Conservation (phyloP, 2,113 vertebrate genomes). For the Lontra canadensis region DNA sequence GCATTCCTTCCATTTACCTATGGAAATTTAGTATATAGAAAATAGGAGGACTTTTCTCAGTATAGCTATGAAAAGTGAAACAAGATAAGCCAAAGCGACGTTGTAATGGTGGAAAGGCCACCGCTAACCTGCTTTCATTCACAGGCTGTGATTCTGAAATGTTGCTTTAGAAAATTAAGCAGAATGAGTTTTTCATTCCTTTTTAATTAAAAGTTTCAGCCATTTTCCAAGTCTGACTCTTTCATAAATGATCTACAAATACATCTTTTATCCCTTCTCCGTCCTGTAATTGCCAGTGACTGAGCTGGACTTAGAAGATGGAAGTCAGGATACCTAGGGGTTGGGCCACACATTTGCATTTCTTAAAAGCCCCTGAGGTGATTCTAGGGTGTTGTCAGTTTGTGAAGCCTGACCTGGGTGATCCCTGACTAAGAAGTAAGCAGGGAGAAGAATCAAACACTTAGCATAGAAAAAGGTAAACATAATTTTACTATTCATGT, state of each 20-base stretch:
- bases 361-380: not conserved
- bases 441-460: not conserved
- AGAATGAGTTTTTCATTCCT: not conserved
- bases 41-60: not conserved
- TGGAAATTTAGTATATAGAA: not conserved
- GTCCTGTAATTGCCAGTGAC: not conserved
- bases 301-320: not conserved
- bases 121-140: not conserved
- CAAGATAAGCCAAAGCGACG: not conserved
- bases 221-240: not conserved
- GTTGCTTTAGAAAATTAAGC: not conserved
- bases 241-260: not conserved
- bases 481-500: not conserved
- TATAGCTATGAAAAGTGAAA: not conserved
- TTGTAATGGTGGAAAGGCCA: not conserved
- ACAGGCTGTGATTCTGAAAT: not conserved
- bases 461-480: not conserved
- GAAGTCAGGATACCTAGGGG: not conserved
- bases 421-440: not conserved
- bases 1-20: not conserved
- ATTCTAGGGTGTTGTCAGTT: not conserved
- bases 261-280: not conserved
- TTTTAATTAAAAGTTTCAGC: not conserved
- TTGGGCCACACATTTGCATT: not conserved
- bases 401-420: not conserved